Evolutionary conservation across 2,113 vertebrate genomes (phyloP), one percentile per base, ranked within the genome.

Genomic region (Sander vitreus): DNA sequence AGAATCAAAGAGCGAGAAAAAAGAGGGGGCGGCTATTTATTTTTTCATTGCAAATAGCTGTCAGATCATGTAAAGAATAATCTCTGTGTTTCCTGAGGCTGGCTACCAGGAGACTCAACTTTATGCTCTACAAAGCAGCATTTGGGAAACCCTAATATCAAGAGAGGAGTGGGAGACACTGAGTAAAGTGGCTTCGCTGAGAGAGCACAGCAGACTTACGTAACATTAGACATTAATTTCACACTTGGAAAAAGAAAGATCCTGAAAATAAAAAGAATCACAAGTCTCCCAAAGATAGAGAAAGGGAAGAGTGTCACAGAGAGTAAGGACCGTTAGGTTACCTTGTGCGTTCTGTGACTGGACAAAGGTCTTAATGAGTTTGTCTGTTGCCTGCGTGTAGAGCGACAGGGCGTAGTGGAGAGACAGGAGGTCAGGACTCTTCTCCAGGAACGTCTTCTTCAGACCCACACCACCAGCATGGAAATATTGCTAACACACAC

Each of bases 391-490:
- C 93, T 99, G 98, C 0, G 98, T 99, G 95, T 99, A 99, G 70
- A 99, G 97, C 27, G 98, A 99, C 82, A 99, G 93, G 65, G 98
- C 98, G 0, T 99, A 99, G 85, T 98, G 98, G 69, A 99, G 95
- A 0, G 98, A 99, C 92, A 94, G 97, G 68, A 99, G 95, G 89
- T 99, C 98, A 0, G 98, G 98, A 83, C 98, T 99, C 91, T 99
- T 99, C 94, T 99, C 98, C 93, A 99, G 91, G 93, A 99, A 99
- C 0, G 98, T 99, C 84, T 99, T 99, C 93, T 99, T 99, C 81
- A 99, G 96, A 63, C 98, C 98, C 64, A 99, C 98, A 0, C 98
- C 98, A 0, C 98, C 98, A 0, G 98, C 98, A 2, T 99, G 98
- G 95, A 99, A 99, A 81, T 99, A 99, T 99, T 99, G 98, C 98